Evolutionary conservation across 1,140 invertebrate species (phyloP).

Genomic region (Choristoneura fumiferana): DNA sequence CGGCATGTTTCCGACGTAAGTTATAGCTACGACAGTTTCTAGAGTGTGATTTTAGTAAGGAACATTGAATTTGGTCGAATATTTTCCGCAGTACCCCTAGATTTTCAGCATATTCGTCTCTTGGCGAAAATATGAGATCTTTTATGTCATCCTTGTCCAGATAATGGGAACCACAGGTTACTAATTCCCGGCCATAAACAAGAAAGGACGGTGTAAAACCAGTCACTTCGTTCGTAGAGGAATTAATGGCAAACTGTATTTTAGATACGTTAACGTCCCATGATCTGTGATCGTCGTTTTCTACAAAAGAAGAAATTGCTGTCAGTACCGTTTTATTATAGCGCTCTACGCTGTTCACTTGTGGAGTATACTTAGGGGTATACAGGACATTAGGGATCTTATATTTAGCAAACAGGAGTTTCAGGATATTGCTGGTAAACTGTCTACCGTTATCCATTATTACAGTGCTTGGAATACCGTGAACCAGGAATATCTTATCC

Average conservation of each 20-base stretch:
- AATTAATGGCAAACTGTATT: slow-evolving; percentile 24
- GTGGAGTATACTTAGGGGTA: no score
- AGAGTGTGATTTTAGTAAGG: not conserved
- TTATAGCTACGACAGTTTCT: slow-evolving; percentile 10
- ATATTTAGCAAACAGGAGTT: no score
- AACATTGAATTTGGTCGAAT: not conserved
- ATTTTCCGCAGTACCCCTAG: not conserved
- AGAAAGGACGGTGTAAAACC: slow-evolving; percentile 21
- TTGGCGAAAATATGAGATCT: not conserved
- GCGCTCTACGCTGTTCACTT: no score
- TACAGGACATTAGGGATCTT: no score
- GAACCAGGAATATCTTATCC: no score
- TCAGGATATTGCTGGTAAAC: no score
- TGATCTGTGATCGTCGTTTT: no score
- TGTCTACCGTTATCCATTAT: no score
- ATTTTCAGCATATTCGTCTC: slow-evolving; percentile 20
- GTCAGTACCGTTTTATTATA: no score
- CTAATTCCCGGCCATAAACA: slow-evolving; percentile 22
- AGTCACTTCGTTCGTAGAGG: slow-evolving; percentile 18
- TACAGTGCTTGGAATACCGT: no score
- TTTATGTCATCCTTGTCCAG: not conserved
- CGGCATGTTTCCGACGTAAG: not conserved
- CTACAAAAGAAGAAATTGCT: no score
- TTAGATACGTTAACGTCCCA: no score
- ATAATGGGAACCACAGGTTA: not conserved